A percentile compares a stretch with the other conserved stretches of the same genome.
phyloP scores from a whole-genome alignment of 2,888 invertebrate species.

The Gisinianus flammeolus region DNA sequence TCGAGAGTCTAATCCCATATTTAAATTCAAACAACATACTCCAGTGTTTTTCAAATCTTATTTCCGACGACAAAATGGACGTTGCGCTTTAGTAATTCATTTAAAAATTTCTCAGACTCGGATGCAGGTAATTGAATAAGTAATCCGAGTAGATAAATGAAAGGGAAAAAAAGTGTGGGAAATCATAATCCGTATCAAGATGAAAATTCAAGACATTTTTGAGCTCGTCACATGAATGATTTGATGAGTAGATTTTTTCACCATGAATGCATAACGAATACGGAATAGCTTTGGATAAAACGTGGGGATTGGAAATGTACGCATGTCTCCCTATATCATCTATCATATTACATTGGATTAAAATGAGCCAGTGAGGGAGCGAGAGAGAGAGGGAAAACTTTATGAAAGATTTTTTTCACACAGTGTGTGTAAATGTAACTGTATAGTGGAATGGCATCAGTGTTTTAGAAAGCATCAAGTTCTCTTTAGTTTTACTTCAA shows the following conservation, averaged over 20 bases:
- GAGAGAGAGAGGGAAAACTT: not conserved
- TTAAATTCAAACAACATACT: no score
- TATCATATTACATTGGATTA: not conserved
- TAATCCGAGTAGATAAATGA: no score
- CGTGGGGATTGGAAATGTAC: not conserved
- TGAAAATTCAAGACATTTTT: not conserved
- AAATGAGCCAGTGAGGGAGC: not conserved
- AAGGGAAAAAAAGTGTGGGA: not conserved
- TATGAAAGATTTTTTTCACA: not conserved
- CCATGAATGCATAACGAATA: no score
- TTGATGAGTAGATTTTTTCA: not conserved
- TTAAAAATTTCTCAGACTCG: no score
- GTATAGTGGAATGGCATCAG: not conserved
- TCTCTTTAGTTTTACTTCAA: slow-evolving; percentile 28
- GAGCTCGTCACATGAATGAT: no score
- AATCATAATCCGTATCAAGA: not conserved
- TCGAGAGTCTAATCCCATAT: no score
- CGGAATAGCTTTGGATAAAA: not conserved
- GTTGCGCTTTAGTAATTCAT: no score
- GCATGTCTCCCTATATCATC: not conserved
- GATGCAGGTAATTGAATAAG: no score
- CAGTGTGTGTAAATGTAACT: not conserved
- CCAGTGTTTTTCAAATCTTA: no score
- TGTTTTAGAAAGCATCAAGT: slow-evolving; percentile 20
- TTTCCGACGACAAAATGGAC: no score